phyloP scores from a whole-genome alignment of 2,888 invertebrate genomes.

The Harmothoe impar region DNA sequence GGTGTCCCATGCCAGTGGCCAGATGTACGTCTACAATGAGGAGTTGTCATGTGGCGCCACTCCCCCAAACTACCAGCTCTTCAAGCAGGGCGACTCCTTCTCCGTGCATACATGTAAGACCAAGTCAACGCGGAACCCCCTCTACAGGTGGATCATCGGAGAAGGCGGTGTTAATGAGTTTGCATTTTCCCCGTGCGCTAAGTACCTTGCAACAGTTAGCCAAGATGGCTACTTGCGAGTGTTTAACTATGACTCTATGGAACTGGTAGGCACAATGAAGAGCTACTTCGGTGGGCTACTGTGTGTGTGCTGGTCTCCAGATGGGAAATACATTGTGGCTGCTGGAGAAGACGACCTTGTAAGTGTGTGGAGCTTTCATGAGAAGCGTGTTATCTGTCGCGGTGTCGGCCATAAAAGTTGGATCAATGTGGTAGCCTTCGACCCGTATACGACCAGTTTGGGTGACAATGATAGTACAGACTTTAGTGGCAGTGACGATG shows the following conservation, averaged over 20 bases:
- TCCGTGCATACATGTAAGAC: conserved; percentile 97
- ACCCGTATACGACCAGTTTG: conserved; percentile 86
- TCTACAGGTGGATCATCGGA: conserved; percentile 89
- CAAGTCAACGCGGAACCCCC: conserved; percentile 96
- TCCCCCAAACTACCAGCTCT: conserved; percentile 96
- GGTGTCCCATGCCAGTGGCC: conserved; percentile 96
- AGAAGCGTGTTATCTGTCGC: conserved; percentile 96
- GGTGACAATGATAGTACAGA: conserved; percentile 85
- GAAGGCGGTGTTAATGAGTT: conserved; percentile 94
- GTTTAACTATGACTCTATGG: conserved; percentile 98
- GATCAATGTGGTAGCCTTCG: conserved; percentile 97
- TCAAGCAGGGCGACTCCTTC: conserved; percentile 96
- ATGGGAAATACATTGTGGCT: conserved; percentile 94
- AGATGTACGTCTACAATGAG: conserved; percentile 98
- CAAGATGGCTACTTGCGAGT: conserved; percentile 95
- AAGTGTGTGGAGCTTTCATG: conserved; percentile 97
- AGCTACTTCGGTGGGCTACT: conserved; percentile 99
- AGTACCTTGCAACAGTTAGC: conserved; percentile 95
- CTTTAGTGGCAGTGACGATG: conserved; percentile 83
- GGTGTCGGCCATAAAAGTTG: conserved; percentile 99
- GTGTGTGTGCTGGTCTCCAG: conserved; percentile 99
- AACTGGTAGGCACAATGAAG: conserved; percentile 93
- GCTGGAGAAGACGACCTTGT: conserved; percentile 99
- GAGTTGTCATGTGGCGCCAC: conserved; percentile 92
- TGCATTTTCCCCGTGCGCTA: conserved; percentile 96